phyloP scores from a whole-genome alignment of 2,888 invertebrate species.

The Schrankia costaestrigalis region DNA sequence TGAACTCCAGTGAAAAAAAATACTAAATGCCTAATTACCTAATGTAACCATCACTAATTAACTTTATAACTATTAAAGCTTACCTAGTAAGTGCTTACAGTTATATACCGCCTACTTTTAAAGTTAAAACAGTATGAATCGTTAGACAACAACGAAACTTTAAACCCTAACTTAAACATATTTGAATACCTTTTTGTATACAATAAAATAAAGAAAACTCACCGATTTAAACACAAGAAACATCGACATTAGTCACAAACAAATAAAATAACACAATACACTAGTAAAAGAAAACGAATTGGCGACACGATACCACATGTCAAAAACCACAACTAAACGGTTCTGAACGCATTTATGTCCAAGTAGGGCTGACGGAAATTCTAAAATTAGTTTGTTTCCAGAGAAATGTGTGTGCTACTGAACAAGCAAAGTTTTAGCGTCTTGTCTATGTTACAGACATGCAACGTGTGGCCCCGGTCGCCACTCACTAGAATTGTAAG shows the following conservation, averaged over 20 bases:
- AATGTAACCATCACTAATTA: too few species aligned
- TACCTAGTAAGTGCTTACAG: too few species aligned
- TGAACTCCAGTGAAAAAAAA: too few species aligned
- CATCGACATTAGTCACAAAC: slow-evolving; percentile 29
- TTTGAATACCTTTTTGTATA: background rate
- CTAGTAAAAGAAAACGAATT: slow-evolving; percentile 26
- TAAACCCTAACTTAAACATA: too few species aligned
- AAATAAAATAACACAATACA: slow-evolving; percentile 30
- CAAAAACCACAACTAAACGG: slow-evolving; percentile 55
- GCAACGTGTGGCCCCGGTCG: slow-evolving; percentile 59
- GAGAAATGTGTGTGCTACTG: slow-evolving; percentile 64
- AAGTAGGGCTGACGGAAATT: slow-evolving; percentile 74
- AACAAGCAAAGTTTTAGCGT: slow-evolving; percentile 57
- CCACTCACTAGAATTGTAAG: slow-evolving; percentile 48
- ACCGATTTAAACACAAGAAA: slow-evolving; percentile 22
- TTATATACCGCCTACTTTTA: too few species aligned
- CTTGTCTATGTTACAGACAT: slow-evolving; percentile 63
- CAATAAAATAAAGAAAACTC: slow-evolving; percentile 17
- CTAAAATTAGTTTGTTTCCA: slow-evolving; percentile 77
- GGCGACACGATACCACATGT: slow-evolving; percentile 42
- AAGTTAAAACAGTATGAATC: too few species aligned
- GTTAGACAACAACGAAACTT: too few species aligned
- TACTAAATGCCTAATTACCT: too few species aligned
- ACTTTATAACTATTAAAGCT: too few species aligned
- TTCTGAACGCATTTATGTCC: slow-evolving; percentile 69